Conservation (phyloP, 2,113 vertebrate genomes). For the Pseudolaguvia tuberculata region DNA sequence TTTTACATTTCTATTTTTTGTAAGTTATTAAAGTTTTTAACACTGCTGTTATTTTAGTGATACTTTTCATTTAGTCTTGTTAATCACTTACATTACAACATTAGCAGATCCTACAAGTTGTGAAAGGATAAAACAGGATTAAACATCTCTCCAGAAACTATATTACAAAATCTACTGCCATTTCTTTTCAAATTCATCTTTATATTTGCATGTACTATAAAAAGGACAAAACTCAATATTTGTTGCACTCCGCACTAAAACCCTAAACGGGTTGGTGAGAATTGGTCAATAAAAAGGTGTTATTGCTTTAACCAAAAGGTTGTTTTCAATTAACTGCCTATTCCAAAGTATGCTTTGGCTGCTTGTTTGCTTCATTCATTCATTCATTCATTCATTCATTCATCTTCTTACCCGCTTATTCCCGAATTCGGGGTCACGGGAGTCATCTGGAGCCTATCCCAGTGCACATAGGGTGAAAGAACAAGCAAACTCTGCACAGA, state of each 20-base stretch:
- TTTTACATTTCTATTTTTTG: not conserved
- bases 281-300: not conserved
- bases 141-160: not conserved
- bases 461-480: too few relatives aligned
- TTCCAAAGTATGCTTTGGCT: too few relatives aligned
- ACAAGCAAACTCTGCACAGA: too few relatives aligned
- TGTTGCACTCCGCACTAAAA: not conserved
- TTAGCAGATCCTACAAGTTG: not conserved
- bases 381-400: too few relatives aligned
- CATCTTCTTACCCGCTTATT: too few relatives aligned
- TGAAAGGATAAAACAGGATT: not conserved
- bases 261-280: not conserved
- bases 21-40: not conserved
- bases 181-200: not conserved
- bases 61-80: not conserved
- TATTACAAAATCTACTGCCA: not conserved
- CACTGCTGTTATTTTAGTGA: not conserved
- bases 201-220: not conserved
- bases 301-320: not conserved
- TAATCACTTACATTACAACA: not conserved
- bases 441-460: too few relatives aligned
- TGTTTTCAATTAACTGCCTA: not conserved
- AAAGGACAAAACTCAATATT: not conserved
- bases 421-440: too few relatives aligned
- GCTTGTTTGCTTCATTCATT: too few relatives aligned